Evolutionary conservation across 1,140 invertebrate species (phyloP).

Genomic region (Drosophila azteca): DNA sequence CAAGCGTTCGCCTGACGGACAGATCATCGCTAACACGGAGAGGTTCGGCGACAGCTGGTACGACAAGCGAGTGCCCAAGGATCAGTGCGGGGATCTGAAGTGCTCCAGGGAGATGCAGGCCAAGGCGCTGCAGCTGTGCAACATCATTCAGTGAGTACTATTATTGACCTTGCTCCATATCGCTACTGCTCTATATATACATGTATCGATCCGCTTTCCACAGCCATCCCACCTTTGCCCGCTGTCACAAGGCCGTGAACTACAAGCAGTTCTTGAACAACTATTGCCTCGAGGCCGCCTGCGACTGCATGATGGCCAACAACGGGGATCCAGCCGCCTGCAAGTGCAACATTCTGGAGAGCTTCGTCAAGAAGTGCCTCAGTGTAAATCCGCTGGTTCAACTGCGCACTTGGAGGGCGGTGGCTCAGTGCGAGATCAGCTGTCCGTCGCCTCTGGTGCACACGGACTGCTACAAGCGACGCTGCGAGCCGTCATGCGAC

Average conservation of each 20-base stretch:
- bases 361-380: conserved; percentile 89
- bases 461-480: conserved; percentile 90
- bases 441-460: conserved; percentile 90
- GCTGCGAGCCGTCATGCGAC: conserved; percentile 90
- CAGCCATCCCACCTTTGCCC: conserved; percentile 86
- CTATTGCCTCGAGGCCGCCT: conserved; percentile 89
- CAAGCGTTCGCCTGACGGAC: conserved; percentile 88
- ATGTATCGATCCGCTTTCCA: not conserved
- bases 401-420: conserved; percentile 88
- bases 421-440: conserved; percentile 85
- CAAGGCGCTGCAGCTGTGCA: conserved; percentile 87
- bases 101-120: conserved; percentile 86
- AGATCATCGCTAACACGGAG: conserved; percentile 85
- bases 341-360: conserved; percentile 88
- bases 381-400: conserved; percentile 86
- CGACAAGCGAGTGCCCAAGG: conserved; percentile 84
- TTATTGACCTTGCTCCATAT: not conserved
- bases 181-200: not conserved
- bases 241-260: conserved; percentile 86
- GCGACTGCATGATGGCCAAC: conserved; percentile 86
- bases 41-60: conserved; percentile 91
- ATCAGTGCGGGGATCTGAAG: conserved; percentile 85
- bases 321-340: conserved; percentile 85
- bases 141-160: conserved; percentile 84
- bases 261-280: conserved; percentile 88